Evolutionary conservation across 1,140 invertebrate species (phyloP), one percentile per base, ranked within the genome.

Genomic region (Drosophila bocki): DNA sequence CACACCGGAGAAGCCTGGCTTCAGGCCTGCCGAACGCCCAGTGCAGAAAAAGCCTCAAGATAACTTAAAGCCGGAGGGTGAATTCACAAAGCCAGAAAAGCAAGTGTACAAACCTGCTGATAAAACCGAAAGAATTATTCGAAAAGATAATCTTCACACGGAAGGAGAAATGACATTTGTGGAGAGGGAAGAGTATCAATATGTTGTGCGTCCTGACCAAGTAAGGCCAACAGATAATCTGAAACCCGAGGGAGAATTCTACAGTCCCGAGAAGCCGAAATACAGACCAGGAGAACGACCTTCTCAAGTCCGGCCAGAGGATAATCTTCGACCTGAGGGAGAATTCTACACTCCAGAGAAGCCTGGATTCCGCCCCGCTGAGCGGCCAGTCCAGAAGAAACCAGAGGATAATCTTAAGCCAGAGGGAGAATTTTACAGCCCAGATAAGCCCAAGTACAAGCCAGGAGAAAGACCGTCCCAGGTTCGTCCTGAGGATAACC

Each of bases 171-270:
- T 96, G 91, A 93, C 94, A 78, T 77, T 90, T 64, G 93, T 93
- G 0, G 86, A 93, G 72, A 80, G 75, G 26, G 84, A 93, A 2
- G 72, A 91, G 82, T 94, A 92, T 82, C 65, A 78, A 59, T 94
- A 94, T 13, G 93, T 94, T 0, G 95, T 96, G 65, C 93, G 94
- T 75, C 94, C 94, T 47, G 91, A 94, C 12, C 94, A 95, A 42
- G 94, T 94, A 37, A 94, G 93, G 80, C 94, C 94, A 51, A 93
- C 94, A 78, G 95, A 96, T 91, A 96, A 96, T 84, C 82, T 96
- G 53, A 80, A 48, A 37, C 70, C 56, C 35, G 22, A 22, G 2
- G 22, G 22, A 22, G 22, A 22, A 22, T 22, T 22, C 22, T 22
- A 22, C 22, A 22, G 22, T 22, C 22, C 22, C 22, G 22, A 22